Base-by-base conservation (phyloP, 2,797 vertebrate genomes). In the Myotis vivesi region DNA sequence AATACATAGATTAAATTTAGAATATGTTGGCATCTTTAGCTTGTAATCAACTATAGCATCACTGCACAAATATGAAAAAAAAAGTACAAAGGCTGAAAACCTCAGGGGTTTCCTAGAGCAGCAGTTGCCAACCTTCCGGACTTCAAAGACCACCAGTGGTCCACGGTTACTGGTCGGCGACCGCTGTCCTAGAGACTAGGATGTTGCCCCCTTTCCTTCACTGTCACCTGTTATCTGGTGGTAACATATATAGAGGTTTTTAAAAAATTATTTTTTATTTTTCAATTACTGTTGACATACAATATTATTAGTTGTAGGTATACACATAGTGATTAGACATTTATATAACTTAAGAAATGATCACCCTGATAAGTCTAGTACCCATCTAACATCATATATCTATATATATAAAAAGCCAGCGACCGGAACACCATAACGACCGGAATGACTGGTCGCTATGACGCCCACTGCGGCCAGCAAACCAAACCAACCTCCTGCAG, bases 1-100 rank as follows among this genome's bases (percentile, higher is more conserved):
- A 98, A 98, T 95, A 96, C 83, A 88, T 83, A 97, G 92, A 97
- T 98, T 96, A 97, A 95, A 92, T 95, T 97, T 96, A 95, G 95
- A 97, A 95, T 94, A 97, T 94, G 93, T 38, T 97, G 97, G 93
- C 96, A 96, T 94, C 94, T 49, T 86, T 91, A 97, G 87, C 94
- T 96, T 95, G 91, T 84, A 96, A 97, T 97, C 94, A 97, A 97
- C 94, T 95, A 82, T 62, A 97, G 94, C 91, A 97, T 81, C 95
- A 95, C 96, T 95, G 97, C 3, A 96, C 86, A 95, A 87, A 93
- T 93, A 96, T 73, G 94, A 95, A 95, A 96, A 97, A 97, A 94
- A 90, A 96, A 82, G 51, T 38, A 9, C 30, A 84, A 71, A 95
- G 28, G 19, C 68, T 66, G 22, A n/a, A 71, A 87, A 62, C 38